These are phyloP conservation scores for Condylura cristata DNA, from an alignment of 2,113 vertebrate genomes.

Conservation along the genomic window DNA sequence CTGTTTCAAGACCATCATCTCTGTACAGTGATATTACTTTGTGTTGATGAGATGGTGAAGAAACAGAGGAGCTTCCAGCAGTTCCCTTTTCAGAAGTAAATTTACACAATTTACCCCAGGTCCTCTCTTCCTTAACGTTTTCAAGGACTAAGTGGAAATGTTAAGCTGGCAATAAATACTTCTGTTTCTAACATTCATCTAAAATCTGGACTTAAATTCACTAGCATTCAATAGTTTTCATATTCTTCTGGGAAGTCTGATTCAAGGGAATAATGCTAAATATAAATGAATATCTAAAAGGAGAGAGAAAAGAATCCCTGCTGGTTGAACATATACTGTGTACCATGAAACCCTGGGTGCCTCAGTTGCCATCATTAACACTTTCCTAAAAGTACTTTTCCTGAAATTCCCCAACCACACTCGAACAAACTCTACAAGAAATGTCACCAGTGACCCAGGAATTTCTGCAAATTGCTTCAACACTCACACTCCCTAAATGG, in stretches of 20 bases:
- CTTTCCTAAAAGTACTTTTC: not conserved
- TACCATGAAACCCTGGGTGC: not conserved
- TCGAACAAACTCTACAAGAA: conserved; percentile 47
- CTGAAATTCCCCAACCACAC: not conserved
- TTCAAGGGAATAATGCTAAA: not conserved
- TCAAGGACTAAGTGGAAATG: conserved; percentile 78
- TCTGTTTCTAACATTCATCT: not conserved
- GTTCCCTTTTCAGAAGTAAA: conserved; percentile 7
- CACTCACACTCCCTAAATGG: not conserved
- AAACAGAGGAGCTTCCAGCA: not conserved
- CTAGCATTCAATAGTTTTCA: conserved; percentile 4
- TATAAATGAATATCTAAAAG: not conserved
- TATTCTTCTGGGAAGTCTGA: not conserved
- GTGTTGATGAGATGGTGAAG: not conserved
- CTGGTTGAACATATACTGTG: not conserved
- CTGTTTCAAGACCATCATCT: not conserved
- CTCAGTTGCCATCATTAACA: conserved; percentile 6
- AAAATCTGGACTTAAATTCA: not conserved
- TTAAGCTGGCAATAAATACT: not conserved
- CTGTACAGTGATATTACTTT: not conserved
- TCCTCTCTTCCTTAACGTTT: not conserved
- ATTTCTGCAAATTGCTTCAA: not conserved
- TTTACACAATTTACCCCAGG: not conserved
- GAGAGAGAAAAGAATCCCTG: not conserved
- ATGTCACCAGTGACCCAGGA: not conserved